Conservation (phyloP, 2,113 vertebrate genomes). For the Salminus brasiliensis region DNA sequence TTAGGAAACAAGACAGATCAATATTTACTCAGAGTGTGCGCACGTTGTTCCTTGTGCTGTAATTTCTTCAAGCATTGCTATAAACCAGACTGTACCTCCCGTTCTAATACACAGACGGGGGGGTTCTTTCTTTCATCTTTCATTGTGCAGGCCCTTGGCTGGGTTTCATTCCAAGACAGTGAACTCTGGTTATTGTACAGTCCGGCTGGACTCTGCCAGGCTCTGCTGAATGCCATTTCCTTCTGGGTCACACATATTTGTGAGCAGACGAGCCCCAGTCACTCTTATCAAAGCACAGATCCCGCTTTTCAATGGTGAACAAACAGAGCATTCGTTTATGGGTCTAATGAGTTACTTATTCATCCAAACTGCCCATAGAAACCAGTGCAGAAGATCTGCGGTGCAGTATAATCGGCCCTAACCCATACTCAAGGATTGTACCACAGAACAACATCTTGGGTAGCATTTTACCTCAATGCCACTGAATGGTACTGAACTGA, state of each 20-base stretch:
- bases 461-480: too few species aligned
- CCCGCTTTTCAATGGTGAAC: conserved; percentile 16
- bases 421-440: too few species aligned
- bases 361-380: conserved; percentile 5
- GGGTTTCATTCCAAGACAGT: background rate
- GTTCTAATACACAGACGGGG: background rate
- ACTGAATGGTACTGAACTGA: too few species aligned
- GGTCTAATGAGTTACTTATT: conserved; percentile 28
- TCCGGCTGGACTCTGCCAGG: background rate
- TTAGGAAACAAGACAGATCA: background rate
- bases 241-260: conserved; percentile 15
- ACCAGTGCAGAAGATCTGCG: background rate
- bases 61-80: background rate
- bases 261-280: background rate
- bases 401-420: background rate
- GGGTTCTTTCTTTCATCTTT: background rate
- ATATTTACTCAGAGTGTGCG: background rate
- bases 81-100: background rate
- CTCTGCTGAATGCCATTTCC: background rate
- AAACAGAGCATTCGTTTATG: background rate
- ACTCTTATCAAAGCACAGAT: conserved; percentile 21
- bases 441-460: too few species aligned
- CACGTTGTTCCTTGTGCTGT: conserved; percentile 6
- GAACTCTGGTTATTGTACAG: background rate
- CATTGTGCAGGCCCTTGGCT: background rate